These are phyloP conservation scores for Hydriomena furcata DNA, from an alignment of 2,888 invertebrate genomes.

Conservation along the genomic window DNA sequence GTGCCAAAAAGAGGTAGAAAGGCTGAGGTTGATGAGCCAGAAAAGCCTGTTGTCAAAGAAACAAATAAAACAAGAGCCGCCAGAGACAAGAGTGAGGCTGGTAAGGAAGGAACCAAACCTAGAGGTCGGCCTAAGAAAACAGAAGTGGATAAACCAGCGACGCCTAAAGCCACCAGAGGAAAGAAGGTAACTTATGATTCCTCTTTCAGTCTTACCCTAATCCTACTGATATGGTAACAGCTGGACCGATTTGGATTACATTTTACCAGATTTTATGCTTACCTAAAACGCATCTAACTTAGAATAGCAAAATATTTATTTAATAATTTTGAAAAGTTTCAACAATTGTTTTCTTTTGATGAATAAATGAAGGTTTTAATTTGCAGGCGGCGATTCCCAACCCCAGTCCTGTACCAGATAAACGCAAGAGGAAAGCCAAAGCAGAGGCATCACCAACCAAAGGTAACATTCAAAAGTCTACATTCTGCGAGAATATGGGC, in stretches of 20 bases:
- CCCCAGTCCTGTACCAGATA: constrained; percentile 29
- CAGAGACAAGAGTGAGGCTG: neutral
- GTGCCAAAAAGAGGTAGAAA: constrained; percentile 37
- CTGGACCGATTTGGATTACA: too few species aligned
- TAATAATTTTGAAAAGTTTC: too few species aligned
- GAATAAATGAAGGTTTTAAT: neutral
- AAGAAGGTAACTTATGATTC: constrained; percentile 22
- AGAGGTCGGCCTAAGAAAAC: constrained; percentile 13
- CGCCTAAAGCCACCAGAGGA: constrained; percentile 15
- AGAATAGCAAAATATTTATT: too few species aligned
- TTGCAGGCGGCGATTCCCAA: constrained; percentile 33
- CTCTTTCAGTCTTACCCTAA: too few species aligned
- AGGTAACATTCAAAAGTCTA: too few species aligned
- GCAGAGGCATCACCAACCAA: constrained; percentile 37
- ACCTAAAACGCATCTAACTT: too few species aligned
- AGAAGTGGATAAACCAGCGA: neutral
- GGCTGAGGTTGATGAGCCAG: constrained; percentile 19
- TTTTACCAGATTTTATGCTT: too few species aligned
- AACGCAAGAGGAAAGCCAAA: constrained; percentile 45
- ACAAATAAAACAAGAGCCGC: neutral
- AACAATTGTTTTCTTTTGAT: too few species aligned
- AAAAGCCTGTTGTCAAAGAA: neutral
- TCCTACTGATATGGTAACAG: too few species aligned
- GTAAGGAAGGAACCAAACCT: neutral
- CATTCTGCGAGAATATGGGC: too few species aligned